These are phyloP conservation scores for Flexamia atlantica DNA, from an alignment of 2,888 invertebrate species.

Conservation along the genomic window DNA sequence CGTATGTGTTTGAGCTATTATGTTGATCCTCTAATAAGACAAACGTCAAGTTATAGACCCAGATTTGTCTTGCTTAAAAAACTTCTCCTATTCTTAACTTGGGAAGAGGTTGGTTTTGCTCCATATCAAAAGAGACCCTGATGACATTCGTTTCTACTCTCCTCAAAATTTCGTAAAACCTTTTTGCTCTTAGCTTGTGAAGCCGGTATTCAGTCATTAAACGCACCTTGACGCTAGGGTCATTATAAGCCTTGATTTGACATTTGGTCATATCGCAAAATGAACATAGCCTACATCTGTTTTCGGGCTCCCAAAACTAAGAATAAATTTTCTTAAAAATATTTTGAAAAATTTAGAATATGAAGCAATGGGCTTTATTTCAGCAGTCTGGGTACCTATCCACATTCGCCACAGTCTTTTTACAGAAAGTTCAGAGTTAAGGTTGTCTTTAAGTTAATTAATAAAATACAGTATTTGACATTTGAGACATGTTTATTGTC, in stretches of 20 bases:
- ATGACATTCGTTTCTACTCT: conserved; percentile 35
- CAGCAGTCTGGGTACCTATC: neutral
- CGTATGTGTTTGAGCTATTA: conserved; percentile 35
- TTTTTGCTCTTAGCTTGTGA: conserved; percentile 52
- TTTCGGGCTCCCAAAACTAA: conserved; percentile 57
- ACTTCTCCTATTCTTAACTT: conserved; percentile 56
- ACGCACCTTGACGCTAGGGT: conserved; percentile 32
- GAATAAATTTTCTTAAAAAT: conserved; percentile 49
- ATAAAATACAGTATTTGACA: no score
- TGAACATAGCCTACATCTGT: conserved; percentile 57
- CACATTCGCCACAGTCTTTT: conserved; percentile 57
- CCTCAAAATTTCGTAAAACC: conserved; percentile 44
- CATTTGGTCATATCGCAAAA: conserved; percentile 57
- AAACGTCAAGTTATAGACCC: conserved; percentile 57
- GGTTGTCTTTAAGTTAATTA: no score
- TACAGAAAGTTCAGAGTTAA: conserved; percentile 46
- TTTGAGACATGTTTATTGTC: no score
- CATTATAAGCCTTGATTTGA: conserved; percentile 48
- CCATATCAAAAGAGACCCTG: conserved; percentile 49
- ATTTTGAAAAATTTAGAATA: conserved; percentile 58
- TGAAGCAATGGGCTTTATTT: conserved; percentile 14
- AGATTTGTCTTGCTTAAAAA: conserved; percentile 59
- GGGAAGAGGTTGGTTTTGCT: conserved; percentile 58
- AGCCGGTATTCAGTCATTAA: conserved; percentile 51
- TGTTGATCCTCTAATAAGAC: conserved; percentile 40